Evolutionary conservation across 2,113 vertebrate genomes (phyloP), one percentile per base, ranked within the genome.

Genomic region (Pseudolaguvia tuberculata): DNA sequence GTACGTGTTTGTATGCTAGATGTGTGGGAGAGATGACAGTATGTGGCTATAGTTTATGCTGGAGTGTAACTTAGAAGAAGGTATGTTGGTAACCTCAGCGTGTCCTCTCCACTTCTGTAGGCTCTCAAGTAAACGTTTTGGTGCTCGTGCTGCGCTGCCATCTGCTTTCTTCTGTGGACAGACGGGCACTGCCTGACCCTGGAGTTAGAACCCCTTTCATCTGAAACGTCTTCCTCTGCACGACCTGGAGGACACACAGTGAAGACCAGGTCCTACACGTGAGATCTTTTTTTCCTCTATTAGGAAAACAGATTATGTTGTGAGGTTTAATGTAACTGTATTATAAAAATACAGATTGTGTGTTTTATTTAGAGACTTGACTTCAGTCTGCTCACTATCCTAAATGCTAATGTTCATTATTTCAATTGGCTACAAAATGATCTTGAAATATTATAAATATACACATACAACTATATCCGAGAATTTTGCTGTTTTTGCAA

Each of bases 111-210:
- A 29, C 56, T 62, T 20, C 31, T 68, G 42, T 66, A 65, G 69
- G 18, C 71, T 75, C 39, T 75, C 55, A 80, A 79, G 74, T 67
- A 72, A 74, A 65, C 68, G 52, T 75, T 57, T 25, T 71, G 53
- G 27, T 53, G 21, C 18, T 69, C 80, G 27, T 80, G 78, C 67
- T 69, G 77, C 35, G 66, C 51, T 5, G 42, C 78, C 80, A 80
- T 84, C 83, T 84, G 83, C 77, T 72, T 52, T 48, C 56, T 23
- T 71, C 59, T 51, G 52, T 21, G 50, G 72, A 62, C 72, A 50
- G 27, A 57, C 58, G 20, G 56, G 42, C 66, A 20, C 79, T 75
- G 58, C 63, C 47, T 6, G 50, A 61, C 25, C 66, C 57, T 25
- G 21, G 35, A 45, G 27, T 62, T 66, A 65, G 59, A 65, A 23